Evolutionary conservation across 2,888 invertebrate species (phyloP), one percentile per base, ranked within the genome.

Genomic region (Baronia brevicornis): DNA sequence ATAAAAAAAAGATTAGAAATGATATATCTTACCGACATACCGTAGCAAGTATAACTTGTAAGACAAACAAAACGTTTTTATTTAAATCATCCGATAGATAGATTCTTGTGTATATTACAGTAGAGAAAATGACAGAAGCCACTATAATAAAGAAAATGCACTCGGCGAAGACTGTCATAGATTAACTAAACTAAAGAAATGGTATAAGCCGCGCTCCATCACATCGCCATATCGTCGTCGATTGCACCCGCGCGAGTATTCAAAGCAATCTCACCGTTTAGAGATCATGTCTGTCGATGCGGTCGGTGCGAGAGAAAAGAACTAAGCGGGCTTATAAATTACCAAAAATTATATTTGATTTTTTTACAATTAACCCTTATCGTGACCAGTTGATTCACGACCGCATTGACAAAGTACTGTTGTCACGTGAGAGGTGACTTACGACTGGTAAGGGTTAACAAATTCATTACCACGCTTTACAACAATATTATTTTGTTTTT

Each of bases 191-290:
- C 54, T 56, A 60, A 63, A 63, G 53, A 61, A 58, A 50, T 46
- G 48, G 52, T 51, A 47, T 57, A 59, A 54, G 60, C 54, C 60
- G 56, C 55, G 59, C 55, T 63, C n/a, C n/a, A n/a, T n/a, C 61
- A 64, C 65, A 58, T 63, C 61, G 68, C 61, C 69, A 68, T 65
- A 67, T 65, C 66, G 65, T 61, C 70, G 68, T 64, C 77, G 65
- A 77, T 78, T 74, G 74, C 73, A 69, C 75, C 74, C 71, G 60
- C 65, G 66, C 53, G 74, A 60, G 66, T 68, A 73, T 78, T 78
- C 77, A 75, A 65, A 74, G 67, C 60, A 74, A 75, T 73, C 73
- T 63, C 55, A 60, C 71, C 62, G 68, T 75, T 77, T 72, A 70
- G 50, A 65, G 69, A 77, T 75, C 77, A 78, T 74, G 78, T 71